Evolutionary conservation across 2,888 invertebrate species (phyloP).

Genomic region (Acronicta leporina): DNA sequence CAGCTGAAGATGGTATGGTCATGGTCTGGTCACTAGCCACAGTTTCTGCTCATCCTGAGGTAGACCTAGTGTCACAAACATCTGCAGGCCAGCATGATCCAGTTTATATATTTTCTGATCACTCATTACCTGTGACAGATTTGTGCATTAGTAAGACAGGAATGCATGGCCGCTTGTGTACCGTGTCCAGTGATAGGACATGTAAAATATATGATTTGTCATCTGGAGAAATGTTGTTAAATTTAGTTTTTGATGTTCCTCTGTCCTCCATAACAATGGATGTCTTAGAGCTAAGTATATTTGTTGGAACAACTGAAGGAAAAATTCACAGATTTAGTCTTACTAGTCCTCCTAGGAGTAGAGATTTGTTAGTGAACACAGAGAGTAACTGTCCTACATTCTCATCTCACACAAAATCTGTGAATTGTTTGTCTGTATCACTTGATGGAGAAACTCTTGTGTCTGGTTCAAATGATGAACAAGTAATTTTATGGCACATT

Average conservation of each 20-base stretch:
- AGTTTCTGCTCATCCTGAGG: constrained; percentile 87
- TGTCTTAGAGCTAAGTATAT: constrained; percentile 91
- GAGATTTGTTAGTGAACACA: constrained; percentile 91
- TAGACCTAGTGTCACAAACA: constrained; percentile 83
- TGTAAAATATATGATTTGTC: constrained; percentile 94
- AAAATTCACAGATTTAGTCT: constrained; percentile 91
- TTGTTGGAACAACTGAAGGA: constrained; percentile 93
- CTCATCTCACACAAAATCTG: constrained; percentile 91
- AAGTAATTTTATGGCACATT: constrained; percentile 95
- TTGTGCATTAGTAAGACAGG: constrained; percentile 93
- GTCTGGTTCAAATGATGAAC: constrained; percentile 93
- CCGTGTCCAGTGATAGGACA: constrained; percentile 94
- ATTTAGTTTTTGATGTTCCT: constrained; percentile 92
- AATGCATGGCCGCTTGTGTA: constrained; percentile 91
- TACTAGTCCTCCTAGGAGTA: constrained; percentile 90
- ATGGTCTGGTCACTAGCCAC: constrained; percentile 93
- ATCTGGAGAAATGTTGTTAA: constrained; percentile 91
- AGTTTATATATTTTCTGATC: constrained; percentile 93
- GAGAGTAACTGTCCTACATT: constrained; percentile 87
- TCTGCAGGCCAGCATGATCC: constrained; percentile 90
- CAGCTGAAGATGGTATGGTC: constrained; percentile 95
- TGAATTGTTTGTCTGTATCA: constrained; percentile 93
- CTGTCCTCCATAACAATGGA: constrained; percentile 92
- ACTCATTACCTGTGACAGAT: constrained; percentile 94
- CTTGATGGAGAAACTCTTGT: constrained; percentile 92